Conservation (phyloP, 1,140 invertebrate genomes). For the Oreohelix idahoensis region DNA sequence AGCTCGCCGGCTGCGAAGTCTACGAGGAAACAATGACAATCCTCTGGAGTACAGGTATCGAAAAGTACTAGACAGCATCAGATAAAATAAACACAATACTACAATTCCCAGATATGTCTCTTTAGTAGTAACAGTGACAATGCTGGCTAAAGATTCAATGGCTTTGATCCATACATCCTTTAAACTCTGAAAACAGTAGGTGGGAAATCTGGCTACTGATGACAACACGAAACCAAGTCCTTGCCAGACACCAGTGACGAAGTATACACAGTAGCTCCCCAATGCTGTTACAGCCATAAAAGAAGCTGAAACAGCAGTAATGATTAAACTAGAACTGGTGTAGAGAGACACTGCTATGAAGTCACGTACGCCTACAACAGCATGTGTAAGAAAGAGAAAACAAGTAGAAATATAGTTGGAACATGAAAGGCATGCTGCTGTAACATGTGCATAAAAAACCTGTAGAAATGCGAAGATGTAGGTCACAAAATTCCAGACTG, state of each 20-base stretch:
- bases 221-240: slow-evolving; percentile 44
- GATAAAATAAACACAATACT: slow-evolving; percentile 42
- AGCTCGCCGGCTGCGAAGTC: not conserved
- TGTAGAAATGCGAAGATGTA: not conserved
- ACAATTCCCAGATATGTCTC: slow-evolving; percentile 49
- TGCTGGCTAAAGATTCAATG: not conserved
- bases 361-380: not conserved
- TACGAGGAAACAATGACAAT: slow-evolving; percentile 38
- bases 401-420: not conserved
- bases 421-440: not conserved
- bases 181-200: slow-evolving; percentile 20
- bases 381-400: not conserved
- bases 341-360: not conserved
- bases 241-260: slow-evolving; percentile 39
- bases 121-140: slow-evolving; percentile 31
- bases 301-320: not conserved
- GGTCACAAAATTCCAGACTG: not conserved
- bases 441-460: not conserved
- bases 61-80: slow-evolving; percentile 35
- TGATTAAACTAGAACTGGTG: not conserved
- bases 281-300: slow-evolving; percentile 36
- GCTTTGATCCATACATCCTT: slow-evolving; percentile 26
- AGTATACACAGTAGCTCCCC: slow-evolving; percentile 35
- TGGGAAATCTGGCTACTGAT: slow-evolving; percentile 33
- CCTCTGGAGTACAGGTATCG: slow-evolving; percentile 34